Evolutionary conservation across 2,113 vertebrate species (phyloP), one percentile per base, ranked within the genome.

Genomic region (Apeltes quadracus): DNA sequence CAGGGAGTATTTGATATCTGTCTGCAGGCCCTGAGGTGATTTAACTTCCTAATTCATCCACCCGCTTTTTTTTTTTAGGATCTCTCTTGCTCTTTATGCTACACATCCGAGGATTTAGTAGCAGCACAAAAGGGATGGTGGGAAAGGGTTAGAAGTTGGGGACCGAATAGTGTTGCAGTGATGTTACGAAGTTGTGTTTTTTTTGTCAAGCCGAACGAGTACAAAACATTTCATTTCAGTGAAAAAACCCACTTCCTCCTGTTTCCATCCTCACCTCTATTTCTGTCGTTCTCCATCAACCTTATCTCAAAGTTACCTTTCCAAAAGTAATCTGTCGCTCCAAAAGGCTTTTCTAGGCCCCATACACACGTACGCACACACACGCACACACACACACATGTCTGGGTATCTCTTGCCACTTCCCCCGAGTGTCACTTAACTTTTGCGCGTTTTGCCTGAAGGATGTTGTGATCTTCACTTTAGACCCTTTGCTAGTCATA

Each of bases 41-140:
- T 90, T 88, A 83, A 88, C 84, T 82, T 84, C 85, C 81, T 87
- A 86, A 89, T 90, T 88, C 84, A 75, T 54, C 66, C 73, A 70
- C 65, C 72, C 79, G 44, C 48, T 83, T 87, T 88, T 87, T 90
- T 87, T 81, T 89, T 89, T 87, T 89, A 89, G 73, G 75, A 90
- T 86, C 78, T 76, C 56, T 78, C 57, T 61, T 48, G 59, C 78
- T 76, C 62, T 76, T 69, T 83, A 71, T 69, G 81, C 57, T 80
- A 12, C 61, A 69, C 46, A 84, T 78, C 0, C 1, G 7, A 86
- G 79, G 85, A 84, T 61, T 46, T 38, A 41, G 84, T 63, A 38
- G 63, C 25, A 41, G 4, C 72, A 84, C 75, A 77, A 84, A 86
- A 86, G 66, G 68, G 54, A 73, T 62, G 68, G 51, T 48, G 44